phyloP scores from a whole-genome alignment of 2,888 invertebrate genomes.

The Phyto melanocephala region DNA sequence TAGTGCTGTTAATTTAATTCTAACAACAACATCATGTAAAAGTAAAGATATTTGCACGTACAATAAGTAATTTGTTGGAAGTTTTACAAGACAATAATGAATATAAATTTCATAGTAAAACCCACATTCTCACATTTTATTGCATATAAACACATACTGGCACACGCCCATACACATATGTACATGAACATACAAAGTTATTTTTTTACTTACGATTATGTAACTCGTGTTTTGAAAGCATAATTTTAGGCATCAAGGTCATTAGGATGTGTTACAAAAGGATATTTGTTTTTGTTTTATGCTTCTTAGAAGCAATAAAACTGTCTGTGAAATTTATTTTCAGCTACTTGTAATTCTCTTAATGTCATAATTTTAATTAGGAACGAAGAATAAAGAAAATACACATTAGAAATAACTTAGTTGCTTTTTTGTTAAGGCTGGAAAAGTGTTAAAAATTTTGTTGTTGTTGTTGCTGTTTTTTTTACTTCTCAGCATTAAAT shows the following conservation, averaged over 20 bases:
- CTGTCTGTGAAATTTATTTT: slow-evolving; percentile 58
- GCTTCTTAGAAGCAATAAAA: slow-evolving; percentile 50
- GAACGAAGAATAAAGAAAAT: slow-evolving; percentile 1
- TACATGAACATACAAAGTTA: neutral
- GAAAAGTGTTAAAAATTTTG: neutral
- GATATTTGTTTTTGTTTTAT: slow-evolving; percentile 41
- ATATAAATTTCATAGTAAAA: slow-evolving; percentile 56
- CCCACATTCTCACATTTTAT: slow-evolving; percentile 35
- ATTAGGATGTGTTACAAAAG: slow-evolving; percentile 51
- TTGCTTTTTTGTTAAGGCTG: slow-evolving; percentile 19
- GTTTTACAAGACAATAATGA: slow-evolving; percentile 50
- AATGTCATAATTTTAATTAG: slow-evolving; percentile 25
- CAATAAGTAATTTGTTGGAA: slow-evolving; percentile 29
- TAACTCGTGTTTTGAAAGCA: slow-evolving; percentile 22
- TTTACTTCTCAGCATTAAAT: neutral
- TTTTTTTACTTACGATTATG: too few species aligned
- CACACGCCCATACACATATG: neutral
- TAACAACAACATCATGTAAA: neutral
- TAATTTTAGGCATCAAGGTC: slow-evolving; percentile 60
- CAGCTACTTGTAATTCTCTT: neutral
- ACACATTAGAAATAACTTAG: slow-evolving; percentile 37
- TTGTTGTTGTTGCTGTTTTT: neutral
- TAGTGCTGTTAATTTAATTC: slow-evolving; percentile 6
- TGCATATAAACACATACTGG: slow-evolving; percentile 9
- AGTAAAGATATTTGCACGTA: neutral